Conservation (phyloP, 2,113 vertebrate genomes). For the Anser brachyrhynchus region DNA sequence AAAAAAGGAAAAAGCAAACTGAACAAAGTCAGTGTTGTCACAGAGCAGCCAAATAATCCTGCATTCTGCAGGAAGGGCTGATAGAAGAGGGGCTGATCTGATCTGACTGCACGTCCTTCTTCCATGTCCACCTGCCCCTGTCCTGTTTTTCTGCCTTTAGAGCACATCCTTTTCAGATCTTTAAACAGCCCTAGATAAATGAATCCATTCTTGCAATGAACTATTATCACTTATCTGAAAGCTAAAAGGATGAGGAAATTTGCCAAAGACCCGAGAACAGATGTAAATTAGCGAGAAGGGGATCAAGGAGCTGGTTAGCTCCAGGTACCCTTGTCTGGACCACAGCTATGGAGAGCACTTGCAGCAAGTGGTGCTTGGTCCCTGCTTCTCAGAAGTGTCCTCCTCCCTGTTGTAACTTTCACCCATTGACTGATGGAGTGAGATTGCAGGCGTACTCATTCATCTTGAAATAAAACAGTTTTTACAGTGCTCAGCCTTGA, state of each 20-base stretch:
- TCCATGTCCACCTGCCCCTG: fast-evolving
- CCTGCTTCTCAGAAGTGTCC: not conserved
- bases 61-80: not conserved
- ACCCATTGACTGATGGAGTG: not conserved
- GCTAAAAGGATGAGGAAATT: not conserved
- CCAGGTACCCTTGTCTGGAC: not conserved
- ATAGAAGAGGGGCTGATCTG: not conserved
- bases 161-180: not conserved
- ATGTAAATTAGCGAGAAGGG: not conserved
- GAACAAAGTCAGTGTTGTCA: not conserved
- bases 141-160: not conserved
- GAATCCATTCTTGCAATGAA: not conserved
- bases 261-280: not conserved
- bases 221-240: not conserved
- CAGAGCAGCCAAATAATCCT: not conserved
- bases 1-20: not conserved
- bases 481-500: not conserved
- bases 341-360: not conserved
- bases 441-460: not conserved
- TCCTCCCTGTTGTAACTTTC: not conserved
- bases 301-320: not conserved
- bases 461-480: not conserved
- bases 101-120: not conserved
- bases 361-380: not conserved
- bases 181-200: not conserved